Conservation (phyloP, 2,113 vertebrate species). For the Psammodynastes pulverulentus region DNA sequence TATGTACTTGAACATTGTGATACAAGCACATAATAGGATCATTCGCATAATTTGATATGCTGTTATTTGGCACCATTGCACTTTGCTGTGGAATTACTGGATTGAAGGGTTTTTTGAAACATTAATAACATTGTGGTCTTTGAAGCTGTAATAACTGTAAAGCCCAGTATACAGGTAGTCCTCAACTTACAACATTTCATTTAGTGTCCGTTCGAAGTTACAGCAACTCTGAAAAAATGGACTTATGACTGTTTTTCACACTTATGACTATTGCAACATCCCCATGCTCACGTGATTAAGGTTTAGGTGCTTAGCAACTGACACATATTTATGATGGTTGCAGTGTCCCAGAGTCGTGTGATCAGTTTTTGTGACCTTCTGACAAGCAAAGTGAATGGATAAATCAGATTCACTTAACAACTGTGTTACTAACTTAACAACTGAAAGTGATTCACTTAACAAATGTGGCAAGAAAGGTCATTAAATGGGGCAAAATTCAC, state of each 20-base stretch:
- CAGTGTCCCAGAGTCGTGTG: background rate
- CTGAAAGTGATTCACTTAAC: background rate
- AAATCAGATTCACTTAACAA: background rate
- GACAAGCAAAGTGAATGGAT: background rate
- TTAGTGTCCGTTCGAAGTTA: background rate
- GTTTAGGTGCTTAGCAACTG: background rate
- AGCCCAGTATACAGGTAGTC: background rate
- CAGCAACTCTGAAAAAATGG: background rate
- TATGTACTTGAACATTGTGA: background rate
- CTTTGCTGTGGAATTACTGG: background rate
- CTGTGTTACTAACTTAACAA: background rate
- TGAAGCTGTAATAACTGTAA: constrained; percentile 43
- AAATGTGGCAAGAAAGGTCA: background rate
- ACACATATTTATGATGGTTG: background rate
- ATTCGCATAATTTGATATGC: background rate
- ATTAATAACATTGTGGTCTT: constrained; percentile 32
- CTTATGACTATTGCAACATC: background rate
- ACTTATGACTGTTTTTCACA: background rate
- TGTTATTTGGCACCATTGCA: background rate
- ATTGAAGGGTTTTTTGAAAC: constrained; percentile 30
- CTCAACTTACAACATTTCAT: background rate
- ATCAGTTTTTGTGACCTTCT: background rate
- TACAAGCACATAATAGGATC: background rate
- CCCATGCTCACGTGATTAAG: background rate
- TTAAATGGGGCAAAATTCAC: background rate